A percentile compares a stretch with the other conserved stretches of the same genome.
Conservation (phyloP, 2,797 vertebrate genomes). For the Geotrypetes seraphini region DNA sequence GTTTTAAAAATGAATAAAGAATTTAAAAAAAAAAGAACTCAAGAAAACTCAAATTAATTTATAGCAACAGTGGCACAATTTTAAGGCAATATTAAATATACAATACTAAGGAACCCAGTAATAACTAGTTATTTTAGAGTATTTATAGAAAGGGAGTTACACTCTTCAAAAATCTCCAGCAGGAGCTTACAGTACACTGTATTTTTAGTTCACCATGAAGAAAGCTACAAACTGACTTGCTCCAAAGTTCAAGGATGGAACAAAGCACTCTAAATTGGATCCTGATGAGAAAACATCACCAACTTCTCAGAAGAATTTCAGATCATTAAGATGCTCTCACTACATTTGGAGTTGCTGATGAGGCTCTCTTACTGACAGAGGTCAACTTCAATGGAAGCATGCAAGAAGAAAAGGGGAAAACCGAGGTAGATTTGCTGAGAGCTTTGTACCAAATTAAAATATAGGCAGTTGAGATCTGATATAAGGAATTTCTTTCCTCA, state of each 20-base stretch:
- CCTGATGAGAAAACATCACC: slow-evolving; percentile 85
- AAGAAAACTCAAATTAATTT: too few species aligned
- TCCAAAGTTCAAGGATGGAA: slow-evolving; percentile 76
- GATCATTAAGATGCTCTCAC: slow-evolving; percentile 71
- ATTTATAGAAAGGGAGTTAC: slow-evolving; percentile 35
- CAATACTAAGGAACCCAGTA: slow-evolving; percentile 22
- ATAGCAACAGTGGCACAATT: slow-evolving; percentile 17
- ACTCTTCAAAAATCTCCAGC: slow-evolving; percentile 43
- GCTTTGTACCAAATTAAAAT: slow-evolving; percentile 48
- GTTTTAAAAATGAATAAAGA: too few species aligned
- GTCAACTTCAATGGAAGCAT: slow-evolving; percentile 62
- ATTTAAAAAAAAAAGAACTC: too few species aligned
- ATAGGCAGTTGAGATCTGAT: too few species aligned
- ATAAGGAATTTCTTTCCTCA: too few species aligned
- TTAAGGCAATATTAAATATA: slow-evolving; percentile 1
- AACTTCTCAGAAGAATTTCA: slow-evolving; percentile 77
- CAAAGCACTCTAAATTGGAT: slow-evolving; percentile 86
- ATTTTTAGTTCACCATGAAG: slow-evolving; percentile 44
- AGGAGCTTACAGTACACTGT: slow-evolving; percentile 44
- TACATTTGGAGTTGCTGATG: slow-evolving; percentile 63
- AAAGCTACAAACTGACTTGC: slow-evolving; percentile 54
- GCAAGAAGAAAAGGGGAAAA: slow-evolving; percentile 57
- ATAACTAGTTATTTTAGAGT: slow-evolving; percentile 46
- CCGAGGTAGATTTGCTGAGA: slow-evolving; percentile 60
- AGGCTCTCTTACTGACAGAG: slow-evolving; percentile 68